Evolutionary conservation across 1,140 invertebrate species (phyloP), one percentile per base, ranked within the genome.

Genomic region (Laupala kohalensis): DNA sequence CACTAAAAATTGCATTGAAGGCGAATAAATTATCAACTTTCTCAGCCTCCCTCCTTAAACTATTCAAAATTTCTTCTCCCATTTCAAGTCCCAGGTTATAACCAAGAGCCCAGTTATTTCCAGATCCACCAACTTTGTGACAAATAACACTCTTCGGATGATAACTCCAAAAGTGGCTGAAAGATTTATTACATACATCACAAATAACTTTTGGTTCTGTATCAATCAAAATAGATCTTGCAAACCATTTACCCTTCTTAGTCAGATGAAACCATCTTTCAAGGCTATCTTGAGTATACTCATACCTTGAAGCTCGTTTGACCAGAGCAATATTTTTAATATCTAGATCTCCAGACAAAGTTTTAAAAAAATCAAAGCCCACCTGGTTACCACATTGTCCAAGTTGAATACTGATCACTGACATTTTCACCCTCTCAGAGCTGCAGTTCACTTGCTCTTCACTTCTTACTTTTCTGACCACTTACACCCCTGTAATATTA

Each of bases 311-410:
- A 26, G 77, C 73, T 74, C 80, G 79, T 2, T 29, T 64, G 12
- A 68, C 65, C 27, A 72, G 73, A 0, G 75, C 71, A n/a, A n/a
- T n/a, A n/a, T n/a, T n/a, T n/a, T n/a, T n/a, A 4, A 12, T 71
- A 53, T 78, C 73, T 29, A 74, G 77, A 9, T 74, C 73, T 74
- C 76, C 77, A 15, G 71, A 69, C 28, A 85, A 71, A 68, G 78
- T 78, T 5, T 77, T 75, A 71, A 81, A 84, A 12, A 86, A 77
- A 3, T 79, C 77, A 68, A 82, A 76, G 13, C 84, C 84, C 25
- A 85, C 69, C 77, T 86, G 84, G 78, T 85, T 86, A 23, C 85
- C 85, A 77, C 84, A 86, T 74, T 86, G 85, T n/a, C 85, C 85
- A 74, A 84, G 85, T 76, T 85, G 83, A 70, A 74, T 13, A 12